Evolutionary conservation across 2,113 vertebrate genomes (phyloP), one percentile per base, ranked within the genome.

Genomic region (Leucopsar rothschildi): DNA sequence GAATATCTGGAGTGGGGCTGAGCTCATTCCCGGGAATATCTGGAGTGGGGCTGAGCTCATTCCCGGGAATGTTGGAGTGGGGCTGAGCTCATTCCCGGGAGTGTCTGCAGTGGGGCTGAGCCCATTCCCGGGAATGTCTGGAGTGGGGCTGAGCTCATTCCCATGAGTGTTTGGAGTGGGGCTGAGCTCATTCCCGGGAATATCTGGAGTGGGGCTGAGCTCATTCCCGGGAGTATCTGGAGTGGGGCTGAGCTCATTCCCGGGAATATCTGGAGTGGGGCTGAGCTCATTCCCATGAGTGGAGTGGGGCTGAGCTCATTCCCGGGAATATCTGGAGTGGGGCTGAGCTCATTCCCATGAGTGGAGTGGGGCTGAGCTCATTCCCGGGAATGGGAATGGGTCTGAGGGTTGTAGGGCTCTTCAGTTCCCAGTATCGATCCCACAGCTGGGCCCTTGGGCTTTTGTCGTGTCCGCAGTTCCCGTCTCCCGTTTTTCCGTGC

Each of bases 21-120:
- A 50, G 49, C 49, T 27, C 49, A 50, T 50, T 49, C 49, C 49
- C 24, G 27, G n/a, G n/a, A n/a, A n/a, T n/a, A n/a, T n/a, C n/a
- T 88, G 28, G 83, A 96, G 84, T 25, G 84, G 89, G 61, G 91
- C 92, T 70, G 88, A 80, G 86, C 69, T 85, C 69, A 8, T 70
- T 75, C 70, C 68, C 28, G 20, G 45, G 45, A 16, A 10, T 7
- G 50, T n/a, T n/a, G 44, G 90, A 27, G 6, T 2, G 22, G 39
- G 7, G 3, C 27, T 6, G 21, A 2, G 5, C n/a, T n/a, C n/a
- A n/a, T n/a, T n/a, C n/a, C n/a, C n/a, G n/a, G n/a, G n/a, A n/a
- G n/a, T n/a, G n/a, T n/a, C n/a, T n/a, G n/a, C 8, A 50, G 49
- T 10, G 49, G 49, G 27, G 49, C 49, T 50, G 49, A 50, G 49